Evolutionary conservation across 2,797 vertebrate species (phyloP), one percentile per base, ranked within the genome.

Genomic region (Phylloscopus collybita): DNA sequence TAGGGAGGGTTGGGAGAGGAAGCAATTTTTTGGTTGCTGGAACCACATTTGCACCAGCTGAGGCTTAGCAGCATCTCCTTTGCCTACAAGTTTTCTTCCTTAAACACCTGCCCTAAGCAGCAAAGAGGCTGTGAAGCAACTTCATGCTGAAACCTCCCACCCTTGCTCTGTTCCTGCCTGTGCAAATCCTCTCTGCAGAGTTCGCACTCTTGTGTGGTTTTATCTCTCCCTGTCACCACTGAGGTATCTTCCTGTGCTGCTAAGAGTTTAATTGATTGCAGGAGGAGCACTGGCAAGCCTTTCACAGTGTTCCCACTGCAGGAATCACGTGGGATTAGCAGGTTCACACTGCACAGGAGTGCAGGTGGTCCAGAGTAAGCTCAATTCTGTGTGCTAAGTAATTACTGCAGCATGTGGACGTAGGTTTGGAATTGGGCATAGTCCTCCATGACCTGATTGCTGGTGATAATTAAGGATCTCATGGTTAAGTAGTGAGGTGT

Each of bases 21-120:
- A 96, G 71, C 78, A 89, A 73, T 93, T 93, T 70, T 60, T 71
- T 80, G 88, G 30, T 91, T 82, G 15, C 51, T 93, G 78, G 89
- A 92, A 91, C 84, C 92, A 73, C 92, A 73, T 36, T 36, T 13
- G 29, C 47, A 51, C 50, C 62, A 81, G 59, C 83, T 86, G 49
- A 40, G 56, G 49, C 70, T 74, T 50, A 38, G 0, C 38, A 73
- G 53, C 40, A 13, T 27, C 64, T 88, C 51, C 32, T 0, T 27
- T 2, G 2, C 74, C 44, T 59, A 0, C 36, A 11, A 50, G 13
- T 26, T 42, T 2, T 49, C 40, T 53, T 13, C 1, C 3, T 59
- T 57, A 10, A 22, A 38, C 42, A 13, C 25, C 49, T 36, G 19
- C 12, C 4, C 47, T 51, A 13, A 66, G 29, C 67, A 83, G 57